Evolutionary conservation across 30 jellyfish, hydroid and myxozoan genomes (phyloP).

Genomic region (Pseudorhiza aurosa): DNA sequence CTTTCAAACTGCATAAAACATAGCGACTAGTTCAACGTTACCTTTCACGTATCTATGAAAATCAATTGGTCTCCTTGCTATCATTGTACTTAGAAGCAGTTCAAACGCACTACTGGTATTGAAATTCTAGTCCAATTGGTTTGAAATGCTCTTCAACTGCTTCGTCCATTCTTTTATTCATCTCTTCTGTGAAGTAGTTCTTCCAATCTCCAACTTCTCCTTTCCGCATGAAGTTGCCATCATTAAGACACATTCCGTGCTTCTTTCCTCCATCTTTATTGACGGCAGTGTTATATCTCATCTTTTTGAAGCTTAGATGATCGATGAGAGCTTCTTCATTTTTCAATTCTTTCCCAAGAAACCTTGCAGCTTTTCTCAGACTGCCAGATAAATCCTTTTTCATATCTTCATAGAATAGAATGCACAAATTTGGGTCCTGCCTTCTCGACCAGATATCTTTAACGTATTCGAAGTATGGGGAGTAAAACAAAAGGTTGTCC

Average conservation of each 20-base stretch:
- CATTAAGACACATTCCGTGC: background rate
- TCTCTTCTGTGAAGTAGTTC: constrained; percentile 16
- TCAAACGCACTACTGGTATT: background rate
- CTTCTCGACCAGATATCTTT: constrained; percentile 18
- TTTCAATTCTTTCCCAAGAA: background rate
- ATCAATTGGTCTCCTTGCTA: no score
- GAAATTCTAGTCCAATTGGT: constrained; percentile 36
- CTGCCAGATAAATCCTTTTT: constrained; percentile 15
- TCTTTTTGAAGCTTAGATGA: constrained; percentile 8
- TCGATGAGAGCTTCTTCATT: constrained; percentile 11
- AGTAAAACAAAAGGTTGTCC: constrained; percentile 12
- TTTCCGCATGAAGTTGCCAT: constrained; percentile 9
- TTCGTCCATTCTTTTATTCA: constrained; percentile 17
- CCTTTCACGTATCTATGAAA: no score
- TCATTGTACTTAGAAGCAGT: no score
- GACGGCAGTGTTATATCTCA: constrained; percentile 11
- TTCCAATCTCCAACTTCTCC: constrained; percentile 18
- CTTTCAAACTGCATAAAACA: no score
- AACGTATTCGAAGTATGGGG: constrained; percentile 15
- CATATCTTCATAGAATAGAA: constrained; percentile 36
- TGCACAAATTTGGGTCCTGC: constrained; percentile 37
- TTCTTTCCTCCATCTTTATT: background rate
- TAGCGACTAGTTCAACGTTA: no score
- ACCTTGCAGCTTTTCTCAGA: constrained; percentile 23
- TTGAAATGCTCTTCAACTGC: background rate